A percentile compares a stretch with the other conserved stretches of the same genome.
These are phyloP conservation scores for Drosophila kikkawai DNA, from an alignment of 1,140 invertebrate species.

Conservation along the genomic window DNA sequence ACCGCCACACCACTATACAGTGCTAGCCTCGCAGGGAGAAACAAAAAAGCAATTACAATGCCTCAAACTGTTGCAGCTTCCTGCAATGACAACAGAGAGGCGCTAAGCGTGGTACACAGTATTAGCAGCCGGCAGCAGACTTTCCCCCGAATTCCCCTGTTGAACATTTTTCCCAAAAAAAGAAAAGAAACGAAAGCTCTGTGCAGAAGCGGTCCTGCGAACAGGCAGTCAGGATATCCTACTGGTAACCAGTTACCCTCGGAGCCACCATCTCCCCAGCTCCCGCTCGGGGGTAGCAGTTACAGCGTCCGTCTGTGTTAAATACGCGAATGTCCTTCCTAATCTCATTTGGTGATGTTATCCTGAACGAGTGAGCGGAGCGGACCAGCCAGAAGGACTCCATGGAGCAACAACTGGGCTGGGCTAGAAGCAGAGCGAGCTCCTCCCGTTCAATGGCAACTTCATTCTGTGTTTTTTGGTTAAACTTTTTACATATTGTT, in stretches of 20 bases:
- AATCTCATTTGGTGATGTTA: slow-evolving; percentile 83
- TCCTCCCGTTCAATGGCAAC: slow-evolving; percentile 32
- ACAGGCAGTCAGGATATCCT: slow-evolving; percentile 79
- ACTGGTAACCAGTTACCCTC: slow-evolving; percentile 53
- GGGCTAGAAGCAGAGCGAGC: neutral
- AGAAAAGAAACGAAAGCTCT: slow-evolving; percentile 1
- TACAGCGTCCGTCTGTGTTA: slow-evolving; percentile 64
- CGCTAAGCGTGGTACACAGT: slow-evolving; percentile 73
- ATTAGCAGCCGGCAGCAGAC: slow-evolving; percentile 60
- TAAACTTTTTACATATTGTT: slow-evolving; percentile 79
- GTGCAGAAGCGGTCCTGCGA: slow-evolving; percentile 52
- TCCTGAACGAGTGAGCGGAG: slow-evolving; percentile 58
- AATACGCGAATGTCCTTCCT: slow-evolving; percentile 84
- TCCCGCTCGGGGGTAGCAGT: slow-evolving; percentile 30
- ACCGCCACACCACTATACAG: neutral
- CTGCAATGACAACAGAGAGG: slow-evolving; percentile 80
- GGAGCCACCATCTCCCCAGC: neutral
- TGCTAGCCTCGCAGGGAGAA: slow-evolving; percentile 58
- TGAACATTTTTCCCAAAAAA: slow-evolving; percentile 34
- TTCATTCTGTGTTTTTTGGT: slow-evolving; percentile 67
- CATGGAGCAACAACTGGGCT: slow-evolving; percentile 60
- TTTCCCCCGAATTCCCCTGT: slow-evolving; percentile 37
- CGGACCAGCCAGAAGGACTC: slow-evolving; percentile 17
- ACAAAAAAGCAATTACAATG: slow-evolving; percentile 83
- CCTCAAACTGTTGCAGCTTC: slow-evolving; percentile 82